These are phyloP conservation scores for Cerceris ruficornis DNA, from an alignment of 2,888 invertebrate genomes.

Conservation along the genomic window DNA sequence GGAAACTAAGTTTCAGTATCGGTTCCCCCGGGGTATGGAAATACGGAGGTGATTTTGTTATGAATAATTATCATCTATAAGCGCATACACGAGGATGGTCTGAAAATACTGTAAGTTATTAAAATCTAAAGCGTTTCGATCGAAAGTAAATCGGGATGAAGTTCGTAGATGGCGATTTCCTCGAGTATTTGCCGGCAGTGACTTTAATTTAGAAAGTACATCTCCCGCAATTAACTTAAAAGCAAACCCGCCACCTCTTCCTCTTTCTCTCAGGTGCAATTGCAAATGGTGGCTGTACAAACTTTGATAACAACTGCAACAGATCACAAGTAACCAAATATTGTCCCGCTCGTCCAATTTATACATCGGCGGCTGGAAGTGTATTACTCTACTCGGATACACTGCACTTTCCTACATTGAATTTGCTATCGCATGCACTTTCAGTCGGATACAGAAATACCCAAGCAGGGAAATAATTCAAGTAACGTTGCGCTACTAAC, in stretches of 20 bases:
- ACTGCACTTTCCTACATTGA: background rate
- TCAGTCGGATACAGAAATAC: background rate
- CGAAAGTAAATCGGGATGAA: background rate
- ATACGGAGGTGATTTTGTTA: background rate
- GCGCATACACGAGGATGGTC: background rate
- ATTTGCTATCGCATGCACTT: background rate
- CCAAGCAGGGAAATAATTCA: background rate
- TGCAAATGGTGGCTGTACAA: constrained; percentile 36
- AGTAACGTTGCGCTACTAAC: background rate
- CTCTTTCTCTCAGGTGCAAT: constrained; percentile 36
- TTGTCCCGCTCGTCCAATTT: constrained; percentile 43
- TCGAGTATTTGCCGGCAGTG: constrained; percentile 24
- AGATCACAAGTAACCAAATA: constrained; percentile 40
- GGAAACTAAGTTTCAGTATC: background rate
- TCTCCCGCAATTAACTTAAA: constrained; percentile 52
- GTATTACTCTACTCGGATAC: background rate
- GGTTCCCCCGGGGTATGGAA: background rate
- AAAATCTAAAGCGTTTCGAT: constrained; percentile 3
- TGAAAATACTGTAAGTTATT: background rate
- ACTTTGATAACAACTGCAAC: background rate
- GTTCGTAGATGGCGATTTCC: constrained; percentile 8
- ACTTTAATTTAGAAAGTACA: constrained; percentile 50
- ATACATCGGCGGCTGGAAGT: constrained; percentile 33
- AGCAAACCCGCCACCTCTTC: constrained; percentile 22
- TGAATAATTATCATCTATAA: background rate